A percentile compares a stretch with the other conserved stretches of the same genome.
Conservation (phyloP, 2,113 vertebrate species). For the Charina bottae region DNA sequence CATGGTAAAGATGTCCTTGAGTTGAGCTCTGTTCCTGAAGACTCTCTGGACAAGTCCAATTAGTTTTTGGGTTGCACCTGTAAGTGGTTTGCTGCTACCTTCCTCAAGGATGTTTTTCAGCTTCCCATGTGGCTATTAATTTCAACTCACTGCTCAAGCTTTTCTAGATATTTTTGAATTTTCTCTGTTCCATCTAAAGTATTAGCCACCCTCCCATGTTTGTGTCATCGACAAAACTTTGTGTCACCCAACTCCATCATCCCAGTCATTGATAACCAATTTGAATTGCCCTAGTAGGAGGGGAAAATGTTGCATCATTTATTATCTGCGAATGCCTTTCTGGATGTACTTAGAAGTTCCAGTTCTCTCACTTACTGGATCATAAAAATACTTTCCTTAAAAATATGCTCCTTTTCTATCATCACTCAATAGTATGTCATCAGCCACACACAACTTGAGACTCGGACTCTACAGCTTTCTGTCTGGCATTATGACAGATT, state of each 20-base stretch:
- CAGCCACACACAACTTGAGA: conserved; percentile 95
- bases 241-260: not conserved
- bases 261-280: not conserved
- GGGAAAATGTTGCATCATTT: conserved; percentile 52
- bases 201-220: not conserved
- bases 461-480: conserved; percentile 90
- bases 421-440: conserved; percentile 86
- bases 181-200: not conserved
- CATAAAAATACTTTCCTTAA: conserved; percentile 35
- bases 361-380: conserved; percentile 34
- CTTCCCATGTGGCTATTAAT: not conserved
- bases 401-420: conserved; percentile 35
- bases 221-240: not conserved
- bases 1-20: not conserved
- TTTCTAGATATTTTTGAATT: not conserved
- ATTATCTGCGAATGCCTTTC: conserved; percentile 41
- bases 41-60: not conserved
- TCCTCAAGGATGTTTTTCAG: not conserved
- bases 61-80: not conserved
- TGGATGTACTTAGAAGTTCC: conserved; percentile 22
- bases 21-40: not conserved
- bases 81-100: not conserved
- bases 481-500: conserved; percentile 98
- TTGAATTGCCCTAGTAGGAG: conserved; percentile 34
- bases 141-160: not conserved